These are phyloP conservation scores for Zosterops pallidus DNA, from an alignment of 2,113 vertebrate genomes.

Conservation along the genomic window DNA sequence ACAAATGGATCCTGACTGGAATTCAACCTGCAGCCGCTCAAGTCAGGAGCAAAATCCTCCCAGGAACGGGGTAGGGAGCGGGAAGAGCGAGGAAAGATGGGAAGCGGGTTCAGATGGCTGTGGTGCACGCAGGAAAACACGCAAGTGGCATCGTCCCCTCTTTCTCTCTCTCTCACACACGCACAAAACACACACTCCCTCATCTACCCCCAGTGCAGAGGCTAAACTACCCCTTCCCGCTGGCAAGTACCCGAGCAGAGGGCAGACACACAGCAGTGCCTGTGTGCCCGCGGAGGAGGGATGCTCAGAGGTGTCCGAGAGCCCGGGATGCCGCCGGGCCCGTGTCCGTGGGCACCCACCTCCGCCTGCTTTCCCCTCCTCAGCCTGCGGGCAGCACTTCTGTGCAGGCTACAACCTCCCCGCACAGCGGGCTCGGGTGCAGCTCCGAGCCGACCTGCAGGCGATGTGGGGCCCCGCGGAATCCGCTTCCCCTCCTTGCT, in stretches of 20 bases:
- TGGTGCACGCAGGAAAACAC: not conserved
- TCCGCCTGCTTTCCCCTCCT: not conserved
- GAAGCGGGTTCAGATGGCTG: not conserved
- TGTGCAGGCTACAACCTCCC: rapidly evolving
- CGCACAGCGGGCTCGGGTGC: not conserved
- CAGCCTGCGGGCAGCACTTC: not conserved
- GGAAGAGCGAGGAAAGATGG: not conserved
- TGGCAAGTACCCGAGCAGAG: rapidly evolving
- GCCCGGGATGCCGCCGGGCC: rapidly evolving
- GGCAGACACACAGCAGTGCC: rapidly evolving
- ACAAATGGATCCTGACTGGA: not conserved
- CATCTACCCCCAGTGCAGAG: rapidly evolving
- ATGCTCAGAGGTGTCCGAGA: not conserved
- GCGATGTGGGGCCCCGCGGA: rapidly evolving
- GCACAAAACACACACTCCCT: no score
- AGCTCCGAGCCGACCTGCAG: not conserved
- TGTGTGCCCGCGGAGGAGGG: not conserved
- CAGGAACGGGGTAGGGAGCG: not conserved
- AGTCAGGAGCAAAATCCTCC: not conserved
- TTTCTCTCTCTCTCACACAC: not conserved
- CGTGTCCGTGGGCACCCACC: not conserved
- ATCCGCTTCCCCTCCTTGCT: not conserved
- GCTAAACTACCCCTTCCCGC: not conserved
- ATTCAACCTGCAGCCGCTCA: not conserved
- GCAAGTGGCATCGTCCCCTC: not conserved